phyloP scores from a whole-genome alignment of 2,888 invertebrate genomes.

The Agrilus mali region DNA sequence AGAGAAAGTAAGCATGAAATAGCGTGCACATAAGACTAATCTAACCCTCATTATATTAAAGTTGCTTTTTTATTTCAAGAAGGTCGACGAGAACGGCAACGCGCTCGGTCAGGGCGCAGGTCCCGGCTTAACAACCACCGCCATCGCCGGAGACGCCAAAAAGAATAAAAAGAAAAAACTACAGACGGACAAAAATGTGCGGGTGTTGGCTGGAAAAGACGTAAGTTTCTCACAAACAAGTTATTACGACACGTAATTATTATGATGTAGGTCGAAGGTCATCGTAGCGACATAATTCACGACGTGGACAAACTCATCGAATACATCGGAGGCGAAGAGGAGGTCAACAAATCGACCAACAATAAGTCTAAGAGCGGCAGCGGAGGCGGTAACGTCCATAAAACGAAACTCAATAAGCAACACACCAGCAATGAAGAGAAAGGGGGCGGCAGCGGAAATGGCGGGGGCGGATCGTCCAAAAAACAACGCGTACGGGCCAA shows the following conservation, averaged over 20 bases:
- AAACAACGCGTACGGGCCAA: conserved; percentile 25
- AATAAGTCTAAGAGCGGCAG: conserved; percentile 22
- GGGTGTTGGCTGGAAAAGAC: conserved; percentile 33
- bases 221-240: conserved; percentile 17
- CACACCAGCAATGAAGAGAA: conserved; percentile 37
- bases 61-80: conserved; percentile 35
- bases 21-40: too few species aligned
- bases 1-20: conserved; percentile 7
- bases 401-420: conserved; percentile 17
- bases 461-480: conserved; percentile 20
- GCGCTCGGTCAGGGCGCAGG: conserved; percentile 43
- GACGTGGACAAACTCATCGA: conserved; percentile 65
- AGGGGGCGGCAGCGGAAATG: conserved; percentile 36
- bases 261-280: conserved; percentile 50
- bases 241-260: too few species aligned
- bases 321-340: conserved; percentile 61
- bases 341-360: conserved; percentile 21
- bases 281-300: conserved; percentile 55
- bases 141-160: conserved; percentile 34
- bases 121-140: conserved; percentile 34
- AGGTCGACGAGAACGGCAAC: conserved; percentile 73
- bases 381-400: conserved; percentile 7
- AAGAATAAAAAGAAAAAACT: conserved; percentile 46
- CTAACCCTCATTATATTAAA: background rate
- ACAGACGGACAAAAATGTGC: conserved; percentile 35